A percentile compares a stretch with the other conserved stretches of the same genome.
Conservation (phyloP, 2,113 vertebrate species). For the Nesoenas mayeri region DNA sequence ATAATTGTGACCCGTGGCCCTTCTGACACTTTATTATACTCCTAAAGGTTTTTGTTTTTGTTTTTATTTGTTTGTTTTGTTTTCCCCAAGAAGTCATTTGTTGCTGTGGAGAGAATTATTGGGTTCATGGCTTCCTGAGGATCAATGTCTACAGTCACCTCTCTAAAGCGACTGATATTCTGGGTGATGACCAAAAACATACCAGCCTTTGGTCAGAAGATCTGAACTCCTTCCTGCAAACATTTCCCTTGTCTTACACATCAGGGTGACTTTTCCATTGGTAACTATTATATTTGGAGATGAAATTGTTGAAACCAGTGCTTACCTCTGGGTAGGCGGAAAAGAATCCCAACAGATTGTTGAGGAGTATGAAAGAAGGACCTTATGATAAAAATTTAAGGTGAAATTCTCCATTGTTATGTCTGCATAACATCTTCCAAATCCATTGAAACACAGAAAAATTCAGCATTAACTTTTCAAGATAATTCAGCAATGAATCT, state of each 20-base stretch:
- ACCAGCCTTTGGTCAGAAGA: neutral
- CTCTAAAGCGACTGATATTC: neutral
- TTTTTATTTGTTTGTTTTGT: neutral
- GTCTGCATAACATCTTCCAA: neutral
- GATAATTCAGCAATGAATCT: neutral
- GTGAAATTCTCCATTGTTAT: neutral
- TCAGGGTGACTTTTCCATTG: neutral
- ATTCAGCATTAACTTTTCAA: neutral
- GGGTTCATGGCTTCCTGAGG: constrained; percentile 1
- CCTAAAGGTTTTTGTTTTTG: neutral
- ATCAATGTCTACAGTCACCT: neutral
- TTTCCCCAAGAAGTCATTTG: neutral
- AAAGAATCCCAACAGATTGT: neutral
- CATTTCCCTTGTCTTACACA: neutral
- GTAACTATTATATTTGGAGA: neutral
- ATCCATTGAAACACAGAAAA: neutral
- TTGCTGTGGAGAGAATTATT: constrained; percentile 64
- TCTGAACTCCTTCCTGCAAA: neutral
- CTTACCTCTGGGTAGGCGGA: neutral
- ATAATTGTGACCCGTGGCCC: constrained; percentile 25
- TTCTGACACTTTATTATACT: neutral
- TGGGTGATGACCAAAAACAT: neutral
- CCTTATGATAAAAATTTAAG: neutral
- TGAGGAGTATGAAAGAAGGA: neutral
- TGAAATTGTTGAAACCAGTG: neutral